Percentiles rank a stretch among this genome's conserved stretches.
These are phyloP conservation scores for Pipistrellus kuhlii DNA, from an alignment of 2,797 vertebrate genomes.

Conservation along the genomic window DNA sequence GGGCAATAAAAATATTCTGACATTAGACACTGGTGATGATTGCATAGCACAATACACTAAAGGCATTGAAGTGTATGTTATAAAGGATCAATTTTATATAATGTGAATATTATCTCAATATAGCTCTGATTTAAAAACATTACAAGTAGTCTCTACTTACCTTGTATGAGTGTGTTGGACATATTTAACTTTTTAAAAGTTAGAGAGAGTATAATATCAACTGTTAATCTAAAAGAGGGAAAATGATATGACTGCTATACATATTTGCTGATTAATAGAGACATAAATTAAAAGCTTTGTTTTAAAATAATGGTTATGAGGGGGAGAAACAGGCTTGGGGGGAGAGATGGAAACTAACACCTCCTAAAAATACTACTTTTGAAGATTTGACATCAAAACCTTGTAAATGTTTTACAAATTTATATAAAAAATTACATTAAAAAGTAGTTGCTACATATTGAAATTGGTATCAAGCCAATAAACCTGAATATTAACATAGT, in stretches of 20 bases:
- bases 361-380: neutral
- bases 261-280: neutral
- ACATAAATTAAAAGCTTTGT: neutral
- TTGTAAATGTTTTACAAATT: neutral
- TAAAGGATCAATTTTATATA: neutral
- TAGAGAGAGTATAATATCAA: neutral
- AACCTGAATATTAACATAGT: neutral
- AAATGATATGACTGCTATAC: neutral
- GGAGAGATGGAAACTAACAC: neutral
- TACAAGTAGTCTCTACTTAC: neutral
- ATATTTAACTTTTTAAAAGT: neutral
- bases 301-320: neutral
- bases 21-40: neutral
- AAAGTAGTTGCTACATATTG: neutral
- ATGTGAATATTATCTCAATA: neutral
- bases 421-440: neutral
- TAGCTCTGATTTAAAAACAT: neutral
- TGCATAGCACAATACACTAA: neutral
- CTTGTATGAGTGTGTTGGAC: neutral
- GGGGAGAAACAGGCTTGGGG: neutral
- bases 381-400: neutral
- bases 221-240: neutral
- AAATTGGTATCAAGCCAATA: neutral
- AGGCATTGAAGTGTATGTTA: neutral
- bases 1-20: neutral